phyloP scores from a whole-genome alignment of 2,797 vertebrate species.

The Aplochiton taeniatus region DNA sequence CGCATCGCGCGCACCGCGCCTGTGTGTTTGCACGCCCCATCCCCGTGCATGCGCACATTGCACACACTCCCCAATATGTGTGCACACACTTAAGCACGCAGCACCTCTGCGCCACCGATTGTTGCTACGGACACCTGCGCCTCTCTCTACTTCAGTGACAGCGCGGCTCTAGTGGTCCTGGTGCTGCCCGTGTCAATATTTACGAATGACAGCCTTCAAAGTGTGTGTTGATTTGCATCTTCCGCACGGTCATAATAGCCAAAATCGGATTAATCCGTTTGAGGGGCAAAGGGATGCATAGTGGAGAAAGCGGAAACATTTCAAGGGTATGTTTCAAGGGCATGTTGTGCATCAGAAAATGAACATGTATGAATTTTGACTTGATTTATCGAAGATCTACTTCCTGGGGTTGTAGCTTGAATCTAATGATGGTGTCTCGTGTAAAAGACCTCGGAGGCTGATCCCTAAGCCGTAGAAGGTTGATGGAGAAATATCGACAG shows the following conservation, averaged over 20 bases:
- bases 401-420: too few relatives aligned
- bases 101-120: slow-evolving; percentile 34
- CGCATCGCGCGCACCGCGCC: neutral
- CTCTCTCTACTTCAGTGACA: too few relatives aligned
- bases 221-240: neutral
- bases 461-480: neutral
- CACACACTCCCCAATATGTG: slow-evolving; percentile 12
- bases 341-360: too few relatives aligned
- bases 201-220: neutral
- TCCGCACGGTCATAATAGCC: neutral
- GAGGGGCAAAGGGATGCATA: too few relatives aligned
- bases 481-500: neutral
- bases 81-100: slow-evolving; percentile 37
- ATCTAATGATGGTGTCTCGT: too few relatives aligned
- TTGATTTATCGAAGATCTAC: too few relatives aligned
- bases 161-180: too few relatives aligned
- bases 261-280: neutral
- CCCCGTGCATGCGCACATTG: neutral
- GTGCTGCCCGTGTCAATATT: too few relatives aligned
- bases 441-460: neutral
- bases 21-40: slow-evolving; percentile 18
- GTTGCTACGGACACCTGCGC: slow-evolving; percentile 26
- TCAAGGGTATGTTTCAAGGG: too few relatives aligned
- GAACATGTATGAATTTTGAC: too few relatives aligned
- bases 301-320: too few relatives aligned